These are phyloP conservation scores for Amblyopsis hoosieri DNA, from an alignment of 2,797 vertebrate species.

Conservation along the genomic window DNA sequence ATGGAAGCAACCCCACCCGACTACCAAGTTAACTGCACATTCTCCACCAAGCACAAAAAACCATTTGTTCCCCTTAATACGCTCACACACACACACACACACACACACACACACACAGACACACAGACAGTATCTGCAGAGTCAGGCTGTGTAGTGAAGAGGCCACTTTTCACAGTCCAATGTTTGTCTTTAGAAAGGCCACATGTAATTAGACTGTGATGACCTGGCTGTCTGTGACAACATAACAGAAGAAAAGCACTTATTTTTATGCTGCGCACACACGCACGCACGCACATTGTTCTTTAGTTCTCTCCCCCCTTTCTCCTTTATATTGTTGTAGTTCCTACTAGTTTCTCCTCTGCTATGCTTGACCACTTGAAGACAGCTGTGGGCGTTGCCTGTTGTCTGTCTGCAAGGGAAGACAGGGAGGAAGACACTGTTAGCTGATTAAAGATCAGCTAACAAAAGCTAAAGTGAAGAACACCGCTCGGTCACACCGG, in stretches of 20 bases:
- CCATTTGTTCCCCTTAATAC: no score
- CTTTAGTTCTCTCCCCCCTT: constrained; percentile 31
- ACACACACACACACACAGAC: no score
- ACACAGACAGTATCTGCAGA: no score
- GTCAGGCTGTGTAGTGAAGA: no score
- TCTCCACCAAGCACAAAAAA: constrained; percentile 16
- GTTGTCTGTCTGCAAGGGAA: constrained; percentile 60
- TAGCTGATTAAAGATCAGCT: constrained; percentile 22
- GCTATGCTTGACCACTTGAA: constrained; percentile 58
- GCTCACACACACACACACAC: no score
- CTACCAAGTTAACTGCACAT: constrained; percentile 46
- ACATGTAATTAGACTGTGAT: constrained; percentile 36
- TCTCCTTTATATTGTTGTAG: constrained; percentile 8
- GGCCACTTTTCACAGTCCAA: no score
- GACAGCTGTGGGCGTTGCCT: constrained; percentile 70
- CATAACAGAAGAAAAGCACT: constrained; percentile 21
- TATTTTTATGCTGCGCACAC: constrained; percentile 20
- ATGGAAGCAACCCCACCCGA: constrained; percentile 43
- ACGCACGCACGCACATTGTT: constrained; percentile 6
- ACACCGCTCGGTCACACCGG: constrained; percentile 22
- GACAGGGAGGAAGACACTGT: constrained; percentile 64
- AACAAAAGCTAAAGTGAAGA: no score
- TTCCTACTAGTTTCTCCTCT: constrained; percentile 32
- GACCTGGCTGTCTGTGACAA: not conserved
- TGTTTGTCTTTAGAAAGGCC: constrained; percentile 50